Conservation (phyloP, 2,113 vertebrate genomes). For the Agelaius phoeniceus region DNA sequence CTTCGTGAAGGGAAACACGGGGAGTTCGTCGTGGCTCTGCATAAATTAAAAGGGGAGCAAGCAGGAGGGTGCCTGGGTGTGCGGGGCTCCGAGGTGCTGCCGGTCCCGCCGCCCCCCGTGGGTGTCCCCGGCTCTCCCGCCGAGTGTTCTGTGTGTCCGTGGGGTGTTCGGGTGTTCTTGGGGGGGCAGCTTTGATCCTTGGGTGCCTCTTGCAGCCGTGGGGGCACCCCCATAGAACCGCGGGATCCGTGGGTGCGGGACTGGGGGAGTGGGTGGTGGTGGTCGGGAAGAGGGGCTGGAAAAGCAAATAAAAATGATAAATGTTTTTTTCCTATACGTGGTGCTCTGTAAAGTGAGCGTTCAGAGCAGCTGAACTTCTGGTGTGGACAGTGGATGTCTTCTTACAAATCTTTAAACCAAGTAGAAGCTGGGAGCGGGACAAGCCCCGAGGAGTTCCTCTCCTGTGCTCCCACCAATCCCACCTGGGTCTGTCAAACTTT, state of each 20-base stretch:
- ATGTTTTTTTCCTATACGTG: not conserved
- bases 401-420: not conserved
- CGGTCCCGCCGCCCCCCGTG: not conserved
- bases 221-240: not conserved
- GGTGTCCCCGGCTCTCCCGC: not conserved
- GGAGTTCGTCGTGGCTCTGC: not conserved
- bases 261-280: not conserved
- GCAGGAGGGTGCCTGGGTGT: not conserved
- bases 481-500: not conserved
- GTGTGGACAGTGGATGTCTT: not conserved
- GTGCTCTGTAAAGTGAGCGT: not conserved
- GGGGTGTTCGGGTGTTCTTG: not conserved
- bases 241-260: not conserved
- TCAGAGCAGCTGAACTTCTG: not conserved
- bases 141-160: not conserved
- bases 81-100: not conserved
- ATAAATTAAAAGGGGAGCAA: not conserved
- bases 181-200: not conserved
- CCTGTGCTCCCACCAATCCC: not conserved
- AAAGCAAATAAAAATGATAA: not conserved
- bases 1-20: not conserved
- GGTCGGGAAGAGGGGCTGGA: not conserved
- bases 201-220: not conserved
- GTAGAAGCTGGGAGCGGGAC: not conserved
- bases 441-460: not conserved